These are phyloP conservation scores for Lacanobia oleracea DNA, from an alignment of 2,888 invertebrate genomes.

Conservation along the genomic window DNA sequence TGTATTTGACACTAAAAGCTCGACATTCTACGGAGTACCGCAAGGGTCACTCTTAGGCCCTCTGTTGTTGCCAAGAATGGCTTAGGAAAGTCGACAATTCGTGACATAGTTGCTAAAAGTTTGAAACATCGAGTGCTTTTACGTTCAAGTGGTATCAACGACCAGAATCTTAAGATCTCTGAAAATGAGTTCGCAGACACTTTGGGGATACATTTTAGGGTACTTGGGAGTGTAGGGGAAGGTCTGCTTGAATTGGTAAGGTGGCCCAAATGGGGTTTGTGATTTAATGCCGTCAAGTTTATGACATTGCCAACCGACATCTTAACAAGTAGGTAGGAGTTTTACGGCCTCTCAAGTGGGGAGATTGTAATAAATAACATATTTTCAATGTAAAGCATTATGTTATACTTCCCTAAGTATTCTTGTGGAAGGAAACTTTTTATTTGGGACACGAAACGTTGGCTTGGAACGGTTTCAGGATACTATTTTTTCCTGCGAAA, in stretches of 20 bases:
- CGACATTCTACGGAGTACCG: conserved; percentile 78
- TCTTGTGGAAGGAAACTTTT: conserved; percentile 48
- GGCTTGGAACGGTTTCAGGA: conserved; percentile 17
- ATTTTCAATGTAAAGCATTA: conserved; percentile 69
- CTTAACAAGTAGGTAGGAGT: conserved; percentile 77
- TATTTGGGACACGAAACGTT: conserved; percentile 43
- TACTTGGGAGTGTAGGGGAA: conserved; percentile 43
- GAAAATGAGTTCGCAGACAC: conserved; percentile 52
- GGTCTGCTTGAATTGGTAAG: conserved; percentile 70
- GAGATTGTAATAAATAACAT: conserved; percentile 75
- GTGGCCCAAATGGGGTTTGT: conserved; percentile 78
- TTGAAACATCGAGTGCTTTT: conserved; percentile 88
- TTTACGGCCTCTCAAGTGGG: conserved; percentile 70
- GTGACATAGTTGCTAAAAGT: conserved; percentile 88
- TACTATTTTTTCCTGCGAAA: conserved; percentile 1
- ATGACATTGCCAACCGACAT: conserved; percentile 78
- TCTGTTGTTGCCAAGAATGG: conserved; percentile 82
- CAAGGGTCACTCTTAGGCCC: conserved; percentile 85
- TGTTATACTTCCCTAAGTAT: conserved; percentile 55
- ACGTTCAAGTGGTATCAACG: conserved; percentile 76
- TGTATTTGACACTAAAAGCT: conserved; percentile 84
- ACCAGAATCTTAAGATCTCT: conserved; percentile 72
- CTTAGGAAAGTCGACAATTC: conserved; percentile 80
- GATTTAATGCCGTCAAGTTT: conserved; percentile 84
- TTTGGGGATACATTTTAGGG: conserved; percentile 48